These are phyloP conservation scores for Xylota sylvarum DNA, from an alignment of 2,888 invertebrate species.

Conservation along the genomic window DNA sequence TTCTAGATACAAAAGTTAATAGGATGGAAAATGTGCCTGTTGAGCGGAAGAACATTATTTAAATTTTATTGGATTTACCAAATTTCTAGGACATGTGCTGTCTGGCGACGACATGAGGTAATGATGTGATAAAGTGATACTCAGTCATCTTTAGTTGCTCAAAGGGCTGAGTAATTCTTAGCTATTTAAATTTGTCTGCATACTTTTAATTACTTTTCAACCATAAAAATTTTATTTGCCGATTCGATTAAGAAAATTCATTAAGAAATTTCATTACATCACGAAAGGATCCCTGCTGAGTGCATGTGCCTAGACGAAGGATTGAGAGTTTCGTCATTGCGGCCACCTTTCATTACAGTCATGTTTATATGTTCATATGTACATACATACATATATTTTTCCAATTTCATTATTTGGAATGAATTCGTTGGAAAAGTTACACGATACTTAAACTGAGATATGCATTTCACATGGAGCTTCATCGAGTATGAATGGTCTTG, in stretches of 20 bases:
- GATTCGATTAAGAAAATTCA: conserved; percentile 1
- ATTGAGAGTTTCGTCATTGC: conserved; percentile 7
- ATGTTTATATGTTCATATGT: no score
- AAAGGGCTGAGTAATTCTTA: not conserved
- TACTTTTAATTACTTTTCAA: conserved; percentile 10
- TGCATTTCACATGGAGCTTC: not conserved
- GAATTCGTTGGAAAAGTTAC: not conserved
- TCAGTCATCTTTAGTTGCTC: not conserved
- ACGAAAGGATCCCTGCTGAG: not conserved
- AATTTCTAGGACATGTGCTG: not conserved
- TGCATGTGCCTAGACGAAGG: not conserved
- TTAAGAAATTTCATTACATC: not conserved
- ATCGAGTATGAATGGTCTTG: no score
- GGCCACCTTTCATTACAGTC: not conserved
- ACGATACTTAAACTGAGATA: not conserved
- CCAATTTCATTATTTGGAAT: not conserved
- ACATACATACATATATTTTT: no score
- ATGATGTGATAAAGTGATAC: not conserved
- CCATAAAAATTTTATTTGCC: not conserved
- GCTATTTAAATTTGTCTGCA: conserved; percentile 1
- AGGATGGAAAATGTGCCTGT: not conserved
- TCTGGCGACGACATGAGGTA: not conserved
- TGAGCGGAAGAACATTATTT: conserved; percentile 10
- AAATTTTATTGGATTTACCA: not conserved
- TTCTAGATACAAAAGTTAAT: conserved; percentile 6